A percentile compares a stretch with the other conserved stretches of the same genome.
Evolutionary conservation across 2,113 vertebrate species (phyloP).

Genomic region (Engraulis encrasicolus): DNA sequence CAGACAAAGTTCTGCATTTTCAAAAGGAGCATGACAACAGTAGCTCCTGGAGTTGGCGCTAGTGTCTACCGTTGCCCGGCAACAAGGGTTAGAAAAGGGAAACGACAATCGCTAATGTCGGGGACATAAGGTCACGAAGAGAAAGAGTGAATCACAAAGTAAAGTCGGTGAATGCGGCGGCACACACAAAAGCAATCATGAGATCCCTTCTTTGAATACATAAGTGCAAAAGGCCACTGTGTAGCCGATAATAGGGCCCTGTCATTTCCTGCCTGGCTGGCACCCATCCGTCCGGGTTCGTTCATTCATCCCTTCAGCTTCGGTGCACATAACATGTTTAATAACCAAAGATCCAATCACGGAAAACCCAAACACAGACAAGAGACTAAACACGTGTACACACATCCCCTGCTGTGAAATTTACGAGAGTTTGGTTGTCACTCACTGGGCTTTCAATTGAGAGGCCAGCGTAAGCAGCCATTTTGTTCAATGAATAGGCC

Average conservation of each 20-base stretch:
- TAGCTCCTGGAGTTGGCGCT: conserved; percentile 3
- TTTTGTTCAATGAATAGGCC: not conserved
- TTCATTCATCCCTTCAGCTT: not conserved
- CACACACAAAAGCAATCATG: conserved; percentile 18
- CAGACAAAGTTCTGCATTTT: conserved; percentile 19
- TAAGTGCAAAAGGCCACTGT: not conserved
- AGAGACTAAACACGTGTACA: not conserved
- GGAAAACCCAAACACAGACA: not conserved
- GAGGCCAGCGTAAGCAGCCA: not conserved
- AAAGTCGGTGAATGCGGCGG: conserved; percentile 13
- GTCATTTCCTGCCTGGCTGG: conserved; percentile 11
- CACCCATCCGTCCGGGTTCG: not conserved
- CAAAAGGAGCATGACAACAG: conserved; percentile 6
- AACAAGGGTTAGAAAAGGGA: conserved; percentile 36
- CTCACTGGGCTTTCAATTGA: not conserved
- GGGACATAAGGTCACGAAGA: conserved; percentile 23
- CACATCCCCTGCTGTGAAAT: not conserved
- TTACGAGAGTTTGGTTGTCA: not conserved
- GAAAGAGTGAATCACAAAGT: conserved; percentile 16
- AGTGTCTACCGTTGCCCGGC: not conserved
- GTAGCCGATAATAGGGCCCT: not conserved
- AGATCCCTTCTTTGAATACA: conserved; percentile 13
- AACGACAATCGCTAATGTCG: conserved; percentile 19
- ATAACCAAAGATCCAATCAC: conserved; percentile 26
- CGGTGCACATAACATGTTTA: not conserved